Evolutionary conservation across 2,113 vertebrate species (phyloP).

Genomic region (Aphelocoma coerulescens): DNA sequence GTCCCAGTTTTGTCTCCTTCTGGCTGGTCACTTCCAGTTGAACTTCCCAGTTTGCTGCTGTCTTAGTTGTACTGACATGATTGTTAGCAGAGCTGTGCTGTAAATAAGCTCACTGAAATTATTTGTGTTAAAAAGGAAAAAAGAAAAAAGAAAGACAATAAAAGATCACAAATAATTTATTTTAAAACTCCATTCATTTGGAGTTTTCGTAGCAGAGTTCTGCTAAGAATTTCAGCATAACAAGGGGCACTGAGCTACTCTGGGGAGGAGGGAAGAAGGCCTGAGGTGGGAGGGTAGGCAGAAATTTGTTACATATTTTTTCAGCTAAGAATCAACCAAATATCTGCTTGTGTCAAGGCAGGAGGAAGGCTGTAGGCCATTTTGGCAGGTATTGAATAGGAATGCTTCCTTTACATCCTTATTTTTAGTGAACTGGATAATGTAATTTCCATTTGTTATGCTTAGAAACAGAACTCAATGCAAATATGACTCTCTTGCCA

Average conservation of each 20-base stretch:
- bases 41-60: background rate
- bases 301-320: background rate
- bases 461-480: background rate
- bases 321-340: background rate
- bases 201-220: background rate
- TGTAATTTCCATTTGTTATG: background rate
- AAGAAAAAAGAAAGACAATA: background rate
- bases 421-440: background rate
- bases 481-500: background rate
- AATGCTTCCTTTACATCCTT: background rate
- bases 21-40: background rate
- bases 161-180: background rate
- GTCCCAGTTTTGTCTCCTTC: background rate
- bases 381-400: background rate
- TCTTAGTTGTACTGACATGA: background rate
- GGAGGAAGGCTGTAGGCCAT: background rate
- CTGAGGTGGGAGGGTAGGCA: background rate
- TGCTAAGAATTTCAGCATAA: background rate
- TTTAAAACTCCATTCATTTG: background rate
- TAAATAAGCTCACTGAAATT: background rate
- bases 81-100: background rate
- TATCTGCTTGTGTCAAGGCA: background rate
- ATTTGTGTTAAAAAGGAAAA: background rate
- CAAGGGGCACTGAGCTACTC: background rate
- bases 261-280: background rate